Conservation (phyloP, 2,888 invertebrate species). For the Athalia cordata region DNA sequence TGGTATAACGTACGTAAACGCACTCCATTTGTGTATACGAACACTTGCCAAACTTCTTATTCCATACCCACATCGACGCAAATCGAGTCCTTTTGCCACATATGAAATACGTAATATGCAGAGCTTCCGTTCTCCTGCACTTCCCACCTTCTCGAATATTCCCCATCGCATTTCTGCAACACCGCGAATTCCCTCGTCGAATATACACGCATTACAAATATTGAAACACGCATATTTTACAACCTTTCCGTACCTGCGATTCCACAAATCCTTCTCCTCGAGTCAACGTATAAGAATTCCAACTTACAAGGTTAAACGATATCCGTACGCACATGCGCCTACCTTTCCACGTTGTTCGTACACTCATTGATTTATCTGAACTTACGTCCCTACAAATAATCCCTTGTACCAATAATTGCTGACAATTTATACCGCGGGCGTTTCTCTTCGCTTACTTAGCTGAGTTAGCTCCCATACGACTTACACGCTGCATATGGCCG, state of each 20-base stretch:
- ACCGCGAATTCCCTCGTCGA: background rate
- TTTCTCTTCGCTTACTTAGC: conserved; percentile 16
- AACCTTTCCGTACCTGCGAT: too few relatives aligned
- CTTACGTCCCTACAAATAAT: conserved; percentile 56
- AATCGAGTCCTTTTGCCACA: conserved; percentile 31
- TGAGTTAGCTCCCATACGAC: background rate
- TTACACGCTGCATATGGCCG: conserved; percentile 20
- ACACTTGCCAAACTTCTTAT: background rate
- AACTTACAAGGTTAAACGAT: background rate
- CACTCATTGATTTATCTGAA: conserved; percentile 58
- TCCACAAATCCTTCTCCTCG: too few relatives aligned
- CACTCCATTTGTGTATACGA: background rate
- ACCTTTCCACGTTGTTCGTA: conserved; percentile 5
- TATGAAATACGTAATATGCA: background rate
- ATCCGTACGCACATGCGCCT: background rate
- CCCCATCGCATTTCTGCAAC: background rate
- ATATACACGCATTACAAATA: background rate
- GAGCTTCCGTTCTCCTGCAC: conserved; percentile 15
- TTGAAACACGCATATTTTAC: too few relatives aligned
- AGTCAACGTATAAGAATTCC: too few relatives aligned
- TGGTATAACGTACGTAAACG: background rate
- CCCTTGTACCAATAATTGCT: conserved; percentile 61
- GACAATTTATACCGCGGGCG: conserved; percentile 56
- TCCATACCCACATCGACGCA: conserved; percentile 1
- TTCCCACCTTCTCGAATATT: background rate